Percentiles rank a stretch among this genome's conserved stretches.
phyloP scores from a whole-genome alignment of 2,888 invertebrate species.

The Dryadula phaetusa region DNA sequence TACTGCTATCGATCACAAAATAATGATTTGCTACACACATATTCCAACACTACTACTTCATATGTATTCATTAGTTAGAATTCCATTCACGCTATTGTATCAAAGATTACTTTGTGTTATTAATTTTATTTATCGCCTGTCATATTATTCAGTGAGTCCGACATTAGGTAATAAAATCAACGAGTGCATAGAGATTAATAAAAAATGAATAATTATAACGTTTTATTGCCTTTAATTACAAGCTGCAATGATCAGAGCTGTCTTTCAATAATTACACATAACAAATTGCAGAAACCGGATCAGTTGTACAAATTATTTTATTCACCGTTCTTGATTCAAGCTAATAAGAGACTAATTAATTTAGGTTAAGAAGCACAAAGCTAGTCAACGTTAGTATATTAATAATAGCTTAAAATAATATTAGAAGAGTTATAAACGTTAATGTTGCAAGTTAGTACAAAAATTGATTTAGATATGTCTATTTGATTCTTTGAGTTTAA shows the following conservation, averaged over 20 bases:
- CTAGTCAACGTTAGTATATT: neutral
- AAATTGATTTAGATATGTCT: neutral
- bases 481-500: too few relatives aligned
- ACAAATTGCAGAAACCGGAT: slow-evolving; percentile 32
- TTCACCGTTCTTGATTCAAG: slow-evolving; percentile 19
- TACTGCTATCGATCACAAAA: too few relatives aligned
- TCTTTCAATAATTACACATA: slow-evolving; percentile 33
- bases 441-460: slow-evolving; percentile 5
- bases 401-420: slow-evolving; percentile 6
- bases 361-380: slow-evolving; percentile 16
- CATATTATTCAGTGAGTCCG: slow-evolving; percentile 43
- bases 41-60: neutral
- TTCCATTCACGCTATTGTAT: slow-evolving; percentile 8
- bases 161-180: slow-evolving; percentile 31
- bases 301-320: slow-evolving; percentile 32
- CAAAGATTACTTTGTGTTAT: slow-evolving; percentile 8
- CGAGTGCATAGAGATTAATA: slow-evolving; percentile 26
- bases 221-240: slow-evolving; percentile 39
- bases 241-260: slow-evolving; percentile 23
- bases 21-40: too few relatives aligned
- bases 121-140: slow-evolving; percentile 36
- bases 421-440: neutral
- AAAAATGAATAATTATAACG: slow-evolving; percentile 35
- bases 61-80: slow-evolving; percentile 3
- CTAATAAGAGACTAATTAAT: slow-evolving; percentile 32